Evolutionary conservation across 2,113 vertebrate species (phyloP).

Genomic region (Ciconia boyciana): DNA sequence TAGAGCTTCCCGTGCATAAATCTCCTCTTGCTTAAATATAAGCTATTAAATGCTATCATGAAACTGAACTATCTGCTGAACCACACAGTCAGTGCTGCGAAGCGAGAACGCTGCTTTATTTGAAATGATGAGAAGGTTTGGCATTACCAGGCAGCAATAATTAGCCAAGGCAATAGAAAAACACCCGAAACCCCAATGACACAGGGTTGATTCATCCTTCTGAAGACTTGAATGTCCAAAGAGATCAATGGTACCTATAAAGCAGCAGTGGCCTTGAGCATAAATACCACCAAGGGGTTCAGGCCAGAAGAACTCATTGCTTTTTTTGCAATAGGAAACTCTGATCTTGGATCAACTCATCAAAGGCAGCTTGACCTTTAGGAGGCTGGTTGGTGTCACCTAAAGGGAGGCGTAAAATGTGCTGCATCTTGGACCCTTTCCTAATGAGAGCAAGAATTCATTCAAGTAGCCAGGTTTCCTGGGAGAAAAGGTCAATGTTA

Average conservation of each 20-base stretch:
- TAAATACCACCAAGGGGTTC: not conserved
- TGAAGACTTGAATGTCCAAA: not conserved
- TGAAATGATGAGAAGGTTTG: not conserved
- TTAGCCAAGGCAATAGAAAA: not conserved
- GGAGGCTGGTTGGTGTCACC: conserved; percentile 14
- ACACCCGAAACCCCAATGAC: not conserved
- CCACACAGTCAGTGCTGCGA: not conserved
- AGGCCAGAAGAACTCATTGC: not conserved
- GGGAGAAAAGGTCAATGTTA: conserved; percentile 39
- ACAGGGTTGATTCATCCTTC: not conserved
- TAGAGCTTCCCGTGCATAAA: not conserved
- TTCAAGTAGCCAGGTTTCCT: conserved; percentile 11
- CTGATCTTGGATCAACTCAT: not conserved
- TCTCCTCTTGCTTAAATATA: not conserved
- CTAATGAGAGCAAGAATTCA: conserved; percentile 14
- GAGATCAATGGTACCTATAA: not conserved
- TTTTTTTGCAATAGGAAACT: not conserved
- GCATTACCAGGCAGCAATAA: not conserved
- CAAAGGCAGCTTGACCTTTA: conserved; percentile 32
- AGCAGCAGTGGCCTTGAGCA: not conserved
- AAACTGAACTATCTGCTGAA: not conserved
- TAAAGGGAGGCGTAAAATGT: not conserved
- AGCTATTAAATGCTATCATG: not conserved
- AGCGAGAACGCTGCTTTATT: not conserved
- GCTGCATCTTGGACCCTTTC: conserved; percentile 22